Evolutionary conservation across 2,888 invertebrate genomes (phyloP), one percentile per base, ranked within the genome.

Genomic region (Ischnus inquisitorius): DNA sequence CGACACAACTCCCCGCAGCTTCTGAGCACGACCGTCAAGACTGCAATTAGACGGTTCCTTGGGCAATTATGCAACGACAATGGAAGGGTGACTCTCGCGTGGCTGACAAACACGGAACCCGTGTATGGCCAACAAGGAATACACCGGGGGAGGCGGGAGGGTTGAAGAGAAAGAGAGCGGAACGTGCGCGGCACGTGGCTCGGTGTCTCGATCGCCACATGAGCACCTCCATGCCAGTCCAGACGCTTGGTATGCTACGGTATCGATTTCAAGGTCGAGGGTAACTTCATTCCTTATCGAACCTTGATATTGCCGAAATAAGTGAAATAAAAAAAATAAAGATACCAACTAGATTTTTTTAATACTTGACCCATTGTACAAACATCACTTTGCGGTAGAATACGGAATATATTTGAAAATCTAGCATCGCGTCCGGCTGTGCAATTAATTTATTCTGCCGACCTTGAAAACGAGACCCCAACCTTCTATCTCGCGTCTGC

Each of bases 91-190:
- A 76, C 76, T 84, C 82, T 82, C 84, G 85, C 81, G 82, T 82
- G 76, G 86, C 86, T 75, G 85, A 85, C 87, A 82, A 86, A 88
- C 87, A 87, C 79, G 84, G 25, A 16, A 16, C 14, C 16, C 12
- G 10, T 64, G 64, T 64, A 39, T 64, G 19, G 48, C 80, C 76
- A 81, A 79, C 57, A 76, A 84, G 80, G 71, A 71, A 81, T 81
- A 81, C 83, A 84, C 60, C 71, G 62, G 77, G 79, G 81, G 86
- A 83, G 77, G 76, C 69, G 68, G 51, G 79, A 34, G 34, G 34
- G 34, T 34, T 6, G 8, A 34, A 34, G 8, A 4, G 22, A 28
- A 6, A 67, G 14, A 16, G 65, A n/a, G 65, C 14, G 16, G 54
- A 5, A 54, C 46, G 41, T 25, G 54, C 1, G 46, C 41, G 68